Conservation (phyloP, 2,797 vertebrate genomes). For the Amazona finschi region DNA sequence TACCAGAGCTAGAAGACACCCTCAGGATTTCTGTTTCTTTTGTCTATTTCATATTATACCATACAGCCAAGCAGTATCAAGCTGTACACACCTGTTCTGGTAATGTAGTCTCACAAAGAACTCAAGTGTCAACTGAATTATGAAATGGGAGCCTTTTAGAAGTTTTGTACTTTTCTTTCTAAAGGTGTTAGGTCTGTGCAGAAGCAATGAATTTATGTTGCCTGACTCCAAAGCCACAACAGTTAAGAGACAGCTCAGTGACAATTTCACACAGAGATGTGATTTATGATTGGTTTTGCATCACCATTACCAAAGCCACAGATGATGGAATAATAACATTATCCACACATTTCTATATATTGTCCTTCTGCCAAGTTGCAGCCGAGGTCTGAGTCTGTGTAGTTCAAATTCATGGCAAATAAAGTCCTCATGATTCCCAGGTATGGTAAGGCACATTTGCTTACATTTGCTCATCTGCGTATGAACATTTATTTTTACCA, state of each 20-base stretch:
- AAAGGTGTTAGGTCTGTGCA: neutral
- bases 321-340: neutral
- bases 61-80: neutral
- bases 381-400: neutral
- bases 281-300: constrained; percentile 25
- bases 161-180: neutral
- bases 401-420: neutral
- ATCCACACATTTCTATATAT: neutral
- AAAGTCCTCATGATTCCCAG: neutral
- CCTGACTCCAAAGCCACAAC: neutral
- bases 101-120: neutral
- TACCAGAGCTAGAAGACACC: neutral
- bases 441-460: neutral
- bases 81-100: neutral
- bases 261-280: constrained; percentile 6
- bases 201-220: neutral
- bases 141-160: neutral
- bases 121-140: neutral
- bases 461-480: neutral
- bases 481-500: neutral
- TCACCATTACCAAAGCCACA: neutral
- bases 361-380: neutral
- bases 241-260: neutral
- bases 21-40: neutral
- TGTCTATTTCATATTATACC: neutral